These are phyloP conservation scores for Antheraea mylitta DNA, from an alignment of 1,140 invertebrate species.

Conservation along the genomic window DNA sequence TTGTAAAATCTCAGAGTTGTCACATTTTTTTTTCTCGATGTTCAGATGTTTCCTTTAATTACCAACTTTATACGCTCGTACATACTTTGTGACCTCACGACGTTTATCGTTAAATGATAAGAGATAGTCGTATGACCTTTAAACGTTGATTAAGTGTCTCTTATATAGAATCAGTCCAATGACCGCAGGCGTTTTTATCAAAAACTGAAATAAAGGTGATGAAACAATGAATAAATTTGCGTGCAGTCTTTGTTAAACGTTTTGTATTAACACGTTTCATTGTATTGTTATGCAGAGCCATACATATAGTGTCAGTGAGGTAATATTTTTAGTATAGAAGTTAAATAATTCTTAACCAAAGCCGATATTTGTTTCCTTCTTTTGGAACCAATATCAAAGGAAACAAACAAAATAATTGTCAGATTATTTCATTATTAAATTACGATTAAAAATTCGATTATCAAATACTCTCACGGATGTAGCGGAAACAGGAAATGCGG, in stretches of 20 bases:
- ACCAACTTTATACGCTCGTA: background rate
- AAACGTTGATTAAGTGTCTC: conserved; percentile 63
- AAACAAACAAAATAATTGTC: too few species aligned
- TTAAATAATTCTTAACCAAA: too few species aligned
- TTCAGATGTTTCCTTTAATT: background rate
- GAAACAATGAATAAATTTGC: too few species aligned
- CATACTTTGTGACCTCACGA: background rate
- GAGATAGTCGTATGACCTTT: conserved; percentile 65
- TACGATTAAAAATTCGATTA: background rate
- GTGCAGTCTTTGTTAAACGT: background rate
- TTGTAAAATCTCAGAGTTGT: background rate
- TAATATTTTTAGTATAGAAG: too few species aligned
- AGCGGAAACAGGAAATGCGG: conserved; percentile 54
- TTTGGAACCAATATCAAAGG: too few species aligned
- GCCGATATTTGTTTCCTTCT: too few species aligned
- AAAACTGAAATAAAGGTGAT: background rate
- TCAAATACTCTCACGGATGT: conserved; percentile 44
- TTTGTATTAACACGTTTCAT: too few species aligned
- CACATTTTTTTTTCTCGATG: background rate
- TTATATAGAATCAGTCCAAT: conserved; percentile 54
- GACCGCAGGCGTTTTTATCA: conserved; percentile 47
- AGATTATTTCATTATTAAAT: background rate
- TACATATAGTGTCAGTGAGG: too few species aligned
- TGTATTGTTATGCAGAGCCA: too few species aligned
- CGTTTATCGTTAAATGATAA: conserved; percentile 62